A percentile compares a stretch with the other conserved stretches of the same genome.
These are phyloP conservation scores for Coregonus suidteri DNA, from an alignment of 2,797 vertebrate genomes.

Conservation along the genomic window DNA sequence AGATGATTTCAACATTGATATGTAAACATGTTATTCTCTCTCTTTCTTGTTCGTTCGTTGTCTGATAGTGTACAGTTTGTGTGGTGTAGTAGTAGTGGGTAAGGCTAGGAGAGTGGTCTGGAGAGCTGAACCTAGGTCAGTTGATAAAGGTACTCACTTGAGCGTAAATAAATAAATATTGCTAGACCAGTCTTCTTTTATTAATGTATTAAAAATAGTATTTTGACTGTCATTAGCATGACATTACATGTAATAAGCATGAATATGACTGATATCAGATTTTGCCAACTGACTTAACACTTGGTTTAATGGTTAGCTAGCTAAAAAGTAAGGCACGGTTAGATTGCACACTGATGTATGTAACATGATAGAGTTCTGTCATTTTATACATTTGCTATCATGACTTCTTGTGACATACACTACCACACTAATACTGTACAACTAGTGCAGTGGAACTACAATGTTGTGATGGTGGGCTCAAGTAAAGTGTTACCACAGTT, in stretches of 20 bases:
- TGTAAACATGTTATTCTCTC: neutral
- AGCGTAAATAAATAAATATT: neutral
- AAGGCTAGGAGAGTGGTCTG: neutral
- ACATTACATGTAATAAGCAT: neutral
- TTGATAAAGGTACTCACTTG: neutral
- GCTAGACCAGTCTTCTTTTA: neutral
- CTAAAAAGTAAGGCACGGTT: neutral
- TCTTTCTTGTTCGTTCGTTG: neutral
- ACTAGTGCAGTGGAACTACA: neutral
- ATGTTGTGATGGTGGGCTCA: neutral
- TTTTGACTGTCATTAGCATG: neutral
- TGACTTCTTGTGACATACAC: neutral
- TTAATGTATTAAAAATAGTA: neutral
- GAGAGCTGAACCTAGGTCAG: neutral
- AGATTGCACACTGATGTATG: neutral
- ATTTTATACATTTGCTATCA: neutral
- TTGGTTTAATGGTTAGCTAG: neutral
- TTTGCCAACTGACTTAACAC: neutral
- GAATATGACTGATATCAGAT: neutral
- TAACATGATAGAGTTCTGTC: neutral
- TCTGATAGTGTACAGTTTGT: constrained; percentile 61
- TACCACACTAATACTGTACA: neutral
- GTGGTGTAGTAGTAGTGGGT: neutral
- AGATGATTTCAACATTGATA: neutral
- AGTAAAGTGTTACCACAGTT: neutral